phyloP scores from a whole-genome alignment of 2,113 vertebrate species.

The Pluvialis apricaria region DNA sequence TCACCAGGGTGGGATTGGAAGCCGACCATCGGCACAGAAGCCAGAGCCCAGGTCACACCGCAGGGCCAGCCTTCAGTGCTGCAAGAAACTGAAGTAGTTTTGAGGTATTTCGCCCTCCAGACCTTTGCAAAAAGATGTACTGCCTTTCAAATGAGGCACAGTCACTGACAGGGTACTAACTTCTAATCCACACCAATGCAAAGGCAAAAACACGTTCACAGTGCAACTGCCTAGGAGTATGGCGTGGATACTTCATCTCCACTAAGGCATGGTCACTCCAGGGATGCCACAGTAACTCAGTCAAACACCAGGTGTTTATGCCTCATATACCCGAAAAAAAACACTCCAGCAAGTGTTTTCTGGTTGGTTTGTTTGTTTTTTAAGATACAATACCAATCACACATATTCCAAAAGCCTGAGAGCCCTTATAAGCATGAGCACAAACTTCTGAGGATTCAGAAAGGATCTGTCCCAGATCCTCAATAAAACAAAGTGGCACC shows the following conservation, averaged over 20 bases:
- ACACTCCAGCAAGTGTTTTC: neutral
- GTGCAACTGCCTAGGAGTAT: neutral
- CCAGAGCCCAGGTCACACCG: accelerated
- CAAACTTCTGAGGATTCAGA: neutral
- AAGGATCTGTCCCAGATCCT: neutral
- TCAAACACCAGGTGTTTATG: neutral
- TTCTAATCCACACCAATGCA: neutral
- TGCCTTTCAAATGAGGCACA: neutral
- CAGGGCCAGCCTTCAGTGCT: neutral
- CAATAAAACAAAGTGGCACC: neutral
- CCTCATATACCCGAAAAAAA: neutral
- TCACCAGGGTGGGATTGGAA: neutral
- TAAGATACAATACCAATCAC: neutral
- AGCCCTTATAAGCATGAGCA: neutral
- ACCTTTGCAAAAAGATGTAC: accelerated
- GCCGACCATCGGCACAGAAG: accelerated
- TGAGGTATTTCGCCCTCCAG: neutral
- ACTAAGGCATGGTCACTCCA: neutral
- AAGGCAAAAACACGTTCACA: neutral
- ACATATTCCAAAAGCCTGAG: neutral
- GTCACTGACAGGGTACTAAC: neutral
- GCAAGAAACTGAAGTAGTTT: neutral
- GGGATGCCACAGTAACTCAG: neutral
- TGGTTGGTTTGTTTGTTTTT: neutral
- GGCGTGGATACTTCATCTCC: neutral